Conservation (phyloP, 2,888 invertebrate species). For the Dilophus febrilis region DNA sequence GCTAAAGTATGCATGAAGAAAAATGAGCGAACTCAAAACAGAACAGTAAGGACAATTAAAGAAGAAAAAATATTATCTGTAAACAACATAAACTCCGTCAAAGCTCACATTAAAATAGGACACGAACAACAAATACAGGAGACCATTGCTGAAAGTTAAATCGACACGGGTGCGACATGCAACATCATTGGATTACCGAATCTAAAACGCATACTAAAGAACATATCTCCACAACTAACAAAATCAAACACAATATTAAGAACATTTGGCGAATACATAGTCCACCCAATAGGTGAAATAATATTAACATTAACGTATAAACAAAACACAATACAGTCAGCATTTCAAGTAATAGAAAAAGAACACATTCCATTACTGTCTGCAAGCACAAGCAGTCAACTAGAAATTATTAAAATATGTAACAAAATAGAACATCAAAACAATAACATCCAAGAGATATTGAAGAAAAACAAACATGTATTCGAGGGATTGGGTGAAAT, state of each 20-base stretch:
- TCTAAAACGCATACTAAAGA: background rate
- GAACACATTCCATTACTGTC: background rate
- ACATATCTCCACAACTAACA: too few species aligned
- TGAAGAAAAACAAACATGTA: conserved; percentile 3
- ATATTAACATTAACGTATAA: background rate
- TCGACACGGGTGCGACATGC: background rate
- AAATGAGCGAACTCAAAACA: too few species aligned
- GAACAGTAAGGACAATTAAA: background rate
- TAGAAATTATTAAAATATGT: background rate
- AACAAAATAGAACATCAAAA: background rate
- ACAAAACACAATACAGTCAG: too few species aligned
- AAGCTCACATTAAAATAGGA: background rate
- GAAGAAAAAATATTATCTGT: too few species aligned
- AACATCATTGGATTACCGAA: background rate
- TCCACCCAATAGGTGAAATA: background rate
- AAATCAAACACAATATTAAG: too few species aligned
- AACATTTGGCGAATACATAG: background rate
- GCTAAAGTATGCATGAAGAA: background rate
- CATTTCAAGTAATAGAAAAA: background rate
- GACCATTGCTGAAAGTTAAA: background rate
- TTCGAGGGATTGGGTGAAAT: conserved; percentile 6
- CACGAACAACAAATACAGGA: background rate
- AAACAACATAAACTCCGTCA: too few species aligned
- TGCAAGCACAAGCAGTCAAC: background rate
- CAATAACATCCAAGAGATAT: background rate